These are phyloP conservation scores for Oscheius sp. DNA, from an alignment of 1,140 invertebrate species.

Conservation along the genomic window DNA sequence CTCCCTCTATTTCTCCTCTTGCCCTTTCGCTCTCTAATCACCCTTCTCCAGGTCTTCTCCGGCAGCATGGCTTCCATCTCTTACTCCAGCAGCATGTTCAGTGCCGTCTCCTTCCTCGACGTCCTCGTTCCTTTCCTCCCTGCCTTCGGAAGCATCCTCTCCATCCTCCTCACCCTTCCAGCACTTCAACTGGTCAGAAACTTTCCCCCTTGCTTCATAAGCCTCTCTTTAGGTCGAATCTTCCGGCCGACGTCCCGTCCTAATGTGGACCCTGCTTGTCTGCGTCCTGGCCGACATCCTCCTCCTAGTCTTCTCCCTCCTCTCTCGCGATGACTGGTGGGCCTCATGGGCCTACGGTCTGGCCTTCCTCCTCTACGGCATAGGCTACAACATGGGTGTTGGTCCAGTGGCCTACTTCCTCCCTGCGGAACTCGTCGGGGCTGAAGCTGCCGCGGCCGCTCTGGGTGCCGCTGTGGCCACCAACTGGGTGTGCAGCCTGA, in stretches of 20 bases:
- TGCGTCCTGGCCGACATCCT: constrained; percentile 44
- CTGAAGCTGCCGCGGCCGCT: constrained; percentile 38
- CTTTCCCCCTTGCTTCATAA: neutral
- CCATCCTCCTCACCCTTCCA: constrained; percentile 46
- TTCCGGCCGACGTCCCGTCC: constrained; percentile 40
- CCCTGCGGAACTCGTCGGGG: constrained; percentile 46
- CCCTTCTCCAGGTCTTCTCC: constrained; percentile 42
- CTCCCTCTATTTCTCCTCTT: constrained; percentile 35
- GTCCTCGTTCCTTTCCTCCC: constrained; percentile 45
- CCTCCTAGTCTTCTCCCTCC: constrained; percentile 39
- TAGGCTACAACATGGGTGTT: constrained; percentile 49
- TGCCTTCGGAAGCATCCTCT: constrained; percentile 41
- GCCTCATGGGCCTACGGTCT: constrained; percentile 41
- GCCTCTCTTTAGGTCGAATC: constrained; percentile 34
- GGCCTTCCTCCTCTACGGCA: constrained; percentile 45
- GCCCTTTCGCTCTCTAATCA: constrained; percentile 40
- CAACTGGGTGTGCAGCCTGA: constrained; percentile 47
- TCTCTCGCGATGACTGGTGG: constrained; percentile 31
- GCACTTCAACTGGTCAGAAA: constrained; percentile 44
- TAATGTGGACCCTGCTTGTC: constrained; percentile 45
- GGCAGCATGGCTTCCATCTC: constrained; percentile 47
- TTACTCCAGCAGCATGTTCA: constrained; percentile 50
- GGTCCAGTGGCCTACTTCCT: constrained; percentile 48
- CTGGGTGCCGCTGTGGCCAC: constrained; percentile 43
- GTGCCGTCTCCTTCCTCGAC: constrained; percentile 44